Conservation (phyloP, 1,140 invertebrate species). For the Bombus picipes region DNA sequence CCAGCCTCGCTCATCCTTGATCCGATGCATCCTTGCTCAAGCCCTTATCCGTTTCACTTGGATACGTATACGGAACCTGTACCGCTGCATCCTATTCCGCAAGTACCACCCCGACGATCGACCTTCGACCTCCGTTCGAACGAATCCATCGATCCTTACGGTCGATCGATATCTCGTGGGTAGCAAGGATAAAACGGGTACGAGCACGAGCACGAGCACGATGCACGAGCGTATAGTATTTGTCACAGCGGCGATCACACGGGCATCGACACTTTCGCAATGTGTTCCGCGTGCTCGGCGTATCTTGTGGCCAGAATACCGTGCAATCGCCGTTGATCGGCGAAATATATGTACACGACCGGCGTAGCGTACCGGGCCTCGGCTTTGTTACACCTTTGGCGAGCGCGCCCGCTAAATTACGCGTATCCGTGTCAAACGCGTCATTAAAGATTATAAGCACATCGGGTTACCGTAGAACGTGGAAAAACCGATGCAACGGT, state of each 20-base stretch:
- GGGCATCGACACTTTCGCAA: constrained; percentile 69
- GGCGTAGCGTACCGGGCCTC: background rate
- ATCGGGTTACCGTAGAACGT: constrained; percentile 6
- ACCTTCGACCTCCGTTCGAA: constrained; percentile 21
- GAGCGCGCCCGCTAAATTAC: constrained; percentile 64
- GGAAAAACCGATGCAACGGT: background rate
- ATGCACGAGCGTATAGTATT: constrained; percentile 17
- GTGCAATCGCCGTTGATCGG: constrained; percentile 73
- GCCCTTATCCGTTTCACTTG: no score
- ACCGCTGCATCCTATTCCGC: no score
- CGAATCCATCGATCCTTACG: constrained; percentile 33
- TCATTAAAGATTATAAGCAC: constrained; percentile 60
- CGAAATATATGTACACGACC: constrained; percentile 52
- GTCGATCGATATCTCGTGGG: constrained; percentile 38
- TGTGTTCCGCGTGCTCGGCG: constrained; percentile 77
- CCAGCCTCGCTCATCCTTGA: background rate
- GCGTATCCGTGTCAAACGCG: constrained; percentile 72
- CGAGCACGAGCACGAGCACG: no score
- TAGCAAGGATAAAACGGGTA: background rate
- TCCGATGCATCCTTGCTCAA: background rate
- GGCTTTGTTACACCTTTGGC: background rate
- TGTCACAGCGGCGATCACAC: constrained; percentile 63
- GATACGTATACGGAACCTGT: background rate
- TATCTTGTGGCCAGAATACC: constrained; percentile 74
- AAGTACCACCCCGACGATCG: background rate